phyloP scores from a whole-genome alignment of 2,888 invertebrate species.

The Diarsia brunnea region DNA sequence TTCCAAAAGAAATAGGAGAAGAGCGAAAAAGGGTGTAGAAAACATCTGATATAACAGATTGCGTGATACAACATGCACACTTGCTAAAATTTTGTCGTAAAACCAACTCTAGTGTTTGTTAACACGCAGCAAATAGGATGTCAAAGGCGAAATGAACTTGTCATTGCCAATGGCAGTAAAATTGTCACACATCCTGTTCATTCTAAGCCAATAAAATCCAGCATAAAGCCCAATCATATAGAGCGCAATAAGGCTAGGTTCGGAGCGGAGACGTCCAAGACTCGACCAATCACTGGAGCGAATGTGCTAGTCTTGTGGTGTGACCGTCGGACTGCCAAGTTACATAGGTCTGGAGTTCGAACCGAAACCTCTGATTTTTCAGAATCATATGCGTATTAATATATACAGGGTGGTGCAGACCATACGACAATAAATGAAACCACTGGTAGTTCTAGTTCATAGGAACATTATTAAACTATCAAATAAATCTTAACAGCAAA shows the following conservation, averaged over 20 bases:
- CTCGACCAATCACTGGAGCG: not conserved
- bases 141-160: conserved; percentile 7
- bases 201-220: conserved; percentile 38
- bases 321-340: too few relatives aligned
- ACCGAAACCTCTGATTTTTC: too few relatives aligned
- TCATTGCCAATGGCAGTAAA: conserved; percentile 12
- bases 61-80: not conserved
- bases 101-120: not conserved
- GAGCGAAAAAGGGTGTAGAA: not conserved
- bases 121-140: not conserved
- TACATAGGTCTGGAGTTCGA: too few relatives aligned
- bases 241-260: conserved; percentile 17
- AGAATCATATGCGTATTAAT: too few relatives aligned
- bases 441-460: too few relatives aligned
- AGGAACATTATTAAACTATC: too few relatives aligned
- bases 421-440: too few relatives aligned
- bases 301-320: too few relatives aligned
- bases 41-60: not conserved
- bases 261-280: not conserved
- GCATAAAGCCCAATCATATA: conserved; percentile 19
- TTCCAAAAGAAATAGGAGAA: not conserved
- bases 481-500: too few relatives aligned
- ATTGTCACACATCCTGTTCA: conserved; percentile 32
- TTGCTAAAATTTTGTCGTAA: not conserved
- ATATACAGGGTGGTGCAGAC: too few relatives aligned